Base-by-base conservation (phyloP, 2,797 vertebrate genomes). In the Rhinatrema bivittatum region DNA sequence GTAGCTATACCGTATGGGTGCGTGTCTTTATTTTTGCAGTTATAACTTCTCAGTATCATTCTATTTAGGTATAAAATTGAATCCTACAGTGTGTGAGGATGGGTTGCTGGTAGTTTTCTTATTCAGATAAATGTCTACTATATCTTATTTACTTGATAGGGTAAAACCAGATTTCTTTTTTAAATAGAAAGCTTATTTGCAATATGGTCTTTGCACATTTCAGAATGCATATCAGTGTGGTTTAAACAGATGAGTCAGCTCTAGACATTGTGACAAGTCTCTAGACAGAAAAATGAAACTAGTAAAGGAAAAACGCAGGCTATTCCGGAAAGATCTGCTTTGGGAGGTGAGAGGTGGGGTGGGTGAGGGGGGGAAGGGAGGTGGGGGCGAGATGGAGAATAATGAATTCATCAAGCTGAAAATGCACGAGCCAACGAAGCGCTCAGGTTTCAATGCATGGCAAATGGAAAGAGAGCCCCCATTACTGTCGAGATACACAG, bases 361-460 rank as follows among this genome's bases (percentile, higher is more conserved):
- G n/a, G n/a, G n/a, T n/a, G n/a, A n/a, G 35, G 45, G 17, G 1
- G 16, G 32, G 39, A 60, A 62, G 65, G n/a, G n/a, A n/a, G 35
- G 45, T 17, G 1, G 16, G 32, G 39, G 60, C 62, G 65, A 70
- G n/a, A 35, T 38, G 42, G 52, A 66, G 60, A 76, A 69, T 81
- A 81, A 85, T 81, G 70, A 87, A 83, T 82, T 81, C 65, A 79
- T 83, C 79, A 78, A 70, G 71, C 74, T 77, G 79, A 70, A 80
- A 81, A 81, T 76, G 67, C 74, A 70, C 61, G 31, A 63, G 64
- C 76, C 81, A 80, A 67, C 48, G 61, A 65, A 80, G 78, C 79
- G 68, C 81, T 80, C 60, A 79, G 71, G 65, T 71, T 78, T 75
- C 78, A 70, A 60, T 60, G 62, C 71, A 48, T 43, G 55, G 76